Evolutionary conservation across 2,113 vertebrate genomes (phyloP).

Genomic region (Salvelinus namaycush): DNA sequence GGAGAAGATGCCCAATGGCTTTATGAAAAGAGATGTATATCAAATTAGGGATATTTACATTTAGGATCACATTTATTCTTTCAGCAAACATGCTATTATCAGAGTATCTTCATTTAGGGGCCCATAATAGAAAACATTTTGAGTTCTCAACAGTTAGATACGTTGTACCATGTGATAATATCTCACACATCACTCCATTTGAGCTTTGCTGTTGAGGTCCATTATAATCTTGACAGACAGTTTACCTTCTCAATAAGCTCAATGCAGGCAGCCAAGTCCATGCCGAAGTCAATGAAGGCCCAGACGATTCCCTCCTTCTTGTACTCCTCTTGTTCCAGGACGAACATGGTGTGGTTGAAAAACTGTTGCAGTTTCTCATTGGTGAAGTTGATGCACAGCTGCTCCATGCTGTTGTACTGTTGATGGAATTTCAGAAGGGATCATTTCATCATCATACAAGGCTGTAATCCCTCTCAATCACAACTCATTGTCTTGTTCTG

Average conservation of each 20-base stretch:
- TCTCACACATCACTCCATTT: too few relatives aligned
- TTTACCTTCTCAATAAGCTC: constrained; percentile 87
- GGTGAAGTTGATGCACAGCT: too few relatives aligned
- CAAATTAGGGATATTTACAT: background rate
- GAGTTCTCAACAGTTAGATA: too few relatives aligned
- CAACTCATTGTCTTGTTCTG: background rate
- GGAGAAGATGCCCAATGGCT: constrained; percentile 80
- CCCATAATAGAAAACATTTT: too few relatives aligned
- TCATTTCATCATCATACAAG: too few relatives aligned
- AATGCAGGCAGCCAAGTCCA: constrained; percentile 89
- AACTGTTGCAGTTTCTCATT: constrained; percentile 84
- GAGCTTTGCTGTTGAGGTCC: background rate
- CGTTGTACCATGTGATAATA: background rate
- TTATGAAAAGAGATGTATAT: background rate
- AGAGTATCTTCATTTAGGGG: too few relatives aligned
- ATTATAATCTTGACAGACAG: constrained; percentile 29
- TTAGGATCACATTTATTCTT: too few relatives aligned
- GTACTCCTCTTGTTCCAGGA: constrained; percentile 81
- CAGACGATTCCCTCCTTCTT: constrained; percentile 79
- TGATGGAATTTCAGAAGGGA: too few relatives aligned
- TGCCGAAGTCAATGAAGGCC: constrained; percentile 90
- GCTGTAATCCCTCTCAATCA: too few relatives aligned
- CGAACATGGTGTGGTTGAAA: constrained; percentile 77
- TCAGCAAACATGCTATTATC: too few relatives aligned
- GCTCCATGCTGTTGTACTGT: too few relatives aligned